These are phyloP conservation scores for Apodemus agrarius DNA, from an alignment of 2,797 vertebrate species.

Conservation along the genomic window DNA sequence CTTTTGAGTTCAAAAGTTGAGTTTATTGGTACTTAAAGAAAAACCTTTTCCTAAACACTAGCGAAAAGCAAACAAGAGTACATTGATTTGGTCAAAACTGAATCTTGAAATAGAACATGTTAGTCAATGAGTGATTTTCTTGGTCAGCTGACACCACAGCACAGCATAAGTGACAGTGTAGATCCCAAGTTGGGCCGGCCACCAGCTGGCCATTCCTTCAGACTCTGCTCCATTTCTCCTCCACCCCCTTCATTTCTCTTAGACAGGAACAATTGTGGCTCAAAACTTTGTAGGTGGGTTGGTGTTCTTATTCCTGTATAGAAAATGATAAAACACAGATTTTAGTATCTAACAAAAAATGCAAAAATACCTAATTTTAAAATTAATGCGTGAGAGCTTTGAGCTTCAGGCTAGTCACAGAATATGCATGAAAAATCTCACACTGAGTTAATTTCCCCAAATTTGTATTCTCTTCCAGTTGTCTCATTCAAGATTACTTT, in stretches of 20 bases:
- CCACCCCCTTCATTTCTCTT: background rate
- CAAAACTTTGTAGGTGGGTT: background rate
- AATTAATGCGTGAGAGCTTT: background rate
- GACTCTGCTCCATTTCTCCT: background rate
- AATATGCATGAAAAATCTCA: background rate
- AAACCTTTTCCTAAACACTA: background rate
- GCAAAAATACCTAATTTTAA: background rate
- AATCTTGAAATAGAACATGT: conserved; percentile 21
- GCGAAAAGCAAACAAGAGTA: background rate
- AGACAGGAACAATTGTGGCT: background rate
- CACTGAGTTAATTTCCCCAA: background rate
- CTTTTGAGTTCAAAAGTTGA: background rate
- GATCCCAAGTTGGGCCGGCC: background rate
- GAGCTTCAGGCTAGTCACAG: background rate
- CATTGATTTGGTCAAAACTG: conserved; percentile 36
- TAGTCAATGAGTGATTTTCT: background rate
- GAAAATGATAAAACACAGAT: conserved; percentile 17
- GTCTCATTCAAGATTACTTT: background rate
- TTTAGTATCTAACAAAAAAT: conserved; percentile 40
- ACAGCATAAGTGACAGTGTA: background rate
- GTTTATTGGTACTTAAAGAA: conserved; percentile 26
- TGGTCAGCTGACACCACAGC: background rate
- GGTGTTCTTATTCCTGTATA: background rate
- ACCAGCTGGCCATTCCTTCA: background rate
- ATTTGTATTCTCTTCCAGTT: background rate